Conservation (phyloP, 2,113 vertebrate genomes). For the Rhagologus leucostigma region DNA sequence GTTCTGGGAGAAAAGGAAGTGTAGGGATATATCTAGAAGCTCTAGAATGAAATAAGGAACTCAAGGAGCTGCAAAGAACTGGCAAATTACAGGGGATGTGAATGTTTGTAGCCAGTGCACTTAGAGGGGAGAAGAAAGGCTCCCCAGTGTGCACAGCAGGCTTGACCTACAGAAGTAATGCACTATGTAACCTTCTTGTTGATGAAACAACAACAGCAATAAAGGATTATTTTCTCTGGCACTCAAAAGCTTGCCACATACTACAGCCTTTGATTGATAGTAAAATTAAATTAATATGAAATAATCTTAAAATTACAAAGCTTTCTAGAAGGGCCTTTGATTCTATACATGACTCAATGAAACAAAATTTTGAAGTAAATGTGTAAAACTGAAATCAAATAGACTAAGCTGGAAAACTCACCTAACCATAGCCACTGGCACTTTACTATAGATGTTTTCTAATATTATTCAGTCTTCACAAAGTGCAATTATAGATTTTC, state of each 20-base stretch:
- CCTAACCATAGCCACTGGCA: not conserved
- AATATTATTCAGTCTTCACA: not conserved
- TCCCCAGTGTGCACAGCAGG: not conserved
- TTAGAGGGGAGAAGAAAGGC: constrained; percentile 19
- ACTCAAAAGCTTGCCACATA: not conserved
- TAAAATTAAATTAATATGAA: constrained; percentile 52
- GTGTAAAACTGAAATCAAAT: not conserved
- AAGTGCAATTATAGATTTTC: not conserved
- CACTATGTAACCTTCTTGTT: not conserved
- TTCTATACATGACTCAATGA: not conserved
- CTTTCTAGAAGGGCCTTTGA: constrained; percentile 36
- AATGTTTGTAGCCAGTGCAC: not conserved
- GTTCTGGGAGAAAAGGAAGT: not conserved
- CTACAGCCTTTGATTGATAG: constrained; percentile 31
- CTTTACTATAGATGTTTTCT: not conserved
- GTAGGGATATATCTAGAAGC: not conserved
- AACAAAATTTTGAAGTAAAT: constrained; percentile 17
- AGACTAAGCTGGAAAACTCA: not conserved
- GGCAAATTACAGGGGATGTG: not conserved
- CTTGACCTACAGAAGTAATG: not conserved
- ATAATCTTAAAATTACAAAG: constrained; percentile 56
- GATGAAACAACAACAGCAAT: constrained; percentile 40
- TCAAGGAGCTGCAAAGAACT: not conserved
- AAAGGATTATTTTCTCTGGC: constrained; percentile 35
- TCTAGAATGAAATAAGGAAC: not conserved